Base-by-base conservation (phyloP, 2,113 vertebrate genomes). In the Sturnus vulgaris region DNA sequence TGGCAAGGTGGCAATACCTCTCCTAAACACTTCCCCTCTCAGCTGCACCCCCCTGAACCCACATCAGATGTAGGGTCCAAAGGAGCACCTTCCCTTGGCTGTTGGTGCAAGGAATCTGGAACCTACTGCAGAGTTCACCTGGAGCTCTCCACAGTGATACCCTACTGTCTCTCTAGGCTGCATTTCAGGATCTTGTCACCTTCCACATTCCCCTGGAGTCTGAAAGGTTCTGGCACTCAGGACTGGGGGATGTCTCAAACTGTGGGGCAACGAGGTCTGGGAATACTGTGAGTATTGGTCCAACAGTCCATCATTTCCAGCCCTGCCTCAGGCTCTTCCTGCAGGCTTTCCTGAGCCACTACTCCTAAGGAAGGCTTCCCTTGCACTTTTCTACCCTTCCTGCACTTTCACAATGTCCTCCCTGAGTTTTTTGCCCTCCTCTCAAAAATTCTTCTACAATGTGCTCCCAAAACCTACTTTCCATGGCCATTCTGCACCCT, bases 401-500 rank as follows among this genome's bases (percentile, higher is more conserved):
- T 70, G 63, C 15, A 22, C 14, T 35, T 22, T 86, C 3, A 27
- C 11, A 42, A 63, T 9, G 3, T 11, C 30, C 5, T 64, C 24
- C 24, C 9, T 11, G 22, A 77, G 5, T 53, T 84, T 75, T 64
- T 84, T 46, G 15, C 28, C 63, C 20, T 66, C 18, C 19, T 85
- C 49, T 47, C 42, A 68, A 84, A 89, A 79, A 9, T 52, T 60
- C 11, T 65, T 22, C 37, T 59, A 14, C 27, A 39, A 11, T 8
- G 1, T 47, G 4, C 5, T 56, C 16, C 19, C 20, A 63, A 6
- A n/a, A 46, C 40, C n/a, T 40, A 44, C 30, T 59, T 22, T 19
- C 88, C 42, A 37, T 0, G 0, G 19, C 15, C 18, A 49, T 30
- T 79, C 44, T 60, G 10, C 9, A 71, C 2, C 23, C 10, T 13